Percentiles rank a stretch among this genome's conserved stretches.
Evolutionary conservation across 2,888 invertebrate species (phyloP).

Genomic region (Sicus ferrugineus): DNA sequence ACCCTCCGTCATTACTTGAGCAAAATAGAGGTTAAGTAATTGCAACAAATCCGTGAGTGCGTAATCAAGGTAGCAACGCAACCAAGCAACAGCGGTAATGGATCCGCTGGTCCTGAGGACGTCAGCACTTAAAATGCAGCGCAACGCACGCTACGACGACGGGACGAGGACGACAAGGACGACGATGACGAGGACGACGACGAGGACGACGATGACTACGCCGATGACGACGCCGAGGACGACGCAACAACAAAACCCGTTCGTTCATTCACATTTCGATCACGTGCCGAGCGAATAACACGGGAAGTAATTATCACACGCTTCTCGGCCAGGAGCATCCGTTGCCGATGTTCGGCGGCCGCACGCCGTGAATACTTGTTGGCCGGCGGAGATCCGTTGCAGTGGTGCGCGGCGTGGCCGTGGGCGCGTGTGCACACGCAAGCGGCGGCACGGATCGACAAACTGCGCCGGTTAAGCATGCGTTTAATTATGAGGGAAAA

Average conservation of each 20-base stretch:
- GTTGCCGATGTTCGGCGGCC: not conserved
- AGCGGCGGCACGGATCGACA: not conserved
- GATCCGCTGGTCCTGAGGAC: too few relatives aligned
- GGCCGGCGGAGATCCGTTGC: not conserved
- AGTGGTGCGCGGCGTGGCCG: not conserved
- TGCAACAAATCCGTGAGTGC: slow-evolving; percentile 24
- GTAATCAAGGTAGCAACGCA: slow-evolving; percentile 34
- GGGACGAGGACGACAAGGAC: not conserved
- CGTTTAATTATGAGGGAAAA: slow-evolving; percentile 25
- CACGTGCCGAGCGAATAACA: slow-evolving; percentile 51
- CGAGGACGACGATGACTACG: not conserved
- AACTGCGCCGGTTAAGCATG: not conserved
- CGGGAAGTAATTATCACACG: slow-evolving; percentile 60
- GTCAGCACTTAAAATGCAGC: too few relatives aligned
- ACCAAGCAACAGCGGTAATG: slow-evolving; percentile 53
- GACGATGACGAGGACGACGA: not conserved
- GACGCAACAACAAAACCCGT: not conserved
- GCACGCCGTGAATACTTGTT: not conserved
- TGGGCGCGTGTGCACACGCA: slow-evolving; percentile 13
- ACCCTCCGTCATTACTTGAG: not conserved
- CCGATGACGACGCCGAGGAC: not conserved
- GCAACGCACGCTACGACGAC: not conserved
- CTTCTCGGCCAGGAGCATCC: slow-evolving; percentile 43
- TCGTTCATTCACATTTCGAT: slow-evolving; percentile 33
- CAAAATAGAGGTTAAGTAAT: slow-evolving; percentile 18